Evolutionary conservation across 1,140 invertebrate genomes (phyloP).

Genomic region (Rhagoletis pomonella): DNA sequence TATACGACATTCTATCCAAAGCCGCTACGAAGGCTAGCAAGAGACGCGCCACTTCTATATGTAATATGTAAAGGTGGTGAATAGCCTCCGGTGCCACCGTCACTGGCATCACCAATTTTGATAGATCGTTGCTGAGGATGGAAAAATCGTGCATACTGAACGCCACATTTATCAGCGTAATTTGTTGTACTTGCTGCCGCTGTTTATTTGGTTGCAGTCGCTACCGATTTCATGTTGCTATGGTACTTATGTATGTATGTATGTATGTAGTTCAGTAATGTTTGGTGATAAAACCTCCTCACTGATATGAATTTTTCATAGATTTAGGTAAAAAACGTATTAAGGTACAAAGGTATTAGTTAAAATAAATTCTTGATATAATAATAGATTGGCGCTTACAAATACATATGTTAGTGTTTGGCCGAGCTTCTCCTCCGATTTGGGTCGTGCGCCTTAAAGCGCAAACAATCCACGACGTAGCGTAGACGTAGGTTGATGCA

Average conservation of each 20-base stretch:
- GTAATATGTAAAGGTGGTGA: background rate
- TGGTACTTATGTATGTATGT: background rate
- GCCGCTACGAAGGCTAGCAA: background rate
- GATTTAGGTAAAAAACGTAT: background rate
- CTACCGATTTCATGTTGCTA: background rate
- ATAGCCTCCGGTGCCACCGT: constrained; percentile 32
- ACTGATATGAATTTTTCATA: background rate
- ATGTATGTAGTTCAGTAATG: background rate
- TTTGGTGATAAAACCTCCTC: background rate
- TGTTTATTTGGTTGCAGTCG: constrained; percentile 2
- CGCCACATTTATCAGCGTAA: constrained; percentile 45
- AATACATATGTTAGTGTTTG: too few relatives aligned
- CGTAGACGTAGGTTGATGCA: too few relatives aligned
- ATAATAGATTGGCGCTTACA: too few relatives aligned
- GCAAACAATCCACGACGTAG: too few relatives aligned
- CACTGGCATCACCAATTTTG: constrained; percentile 33
- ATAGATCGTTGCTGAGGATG: constrained; percentile 51
- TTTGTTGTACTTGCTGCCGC: constrained; percentile 6
- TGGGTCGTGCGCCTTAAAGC: too few relatives aligned
- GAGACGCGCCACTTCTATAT: background rate
- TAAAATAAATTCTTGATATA: too few relatives aligned
- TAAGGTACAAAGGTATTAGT: too few relatives aligned
- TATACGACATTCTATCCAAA: constrained; percentile 28
- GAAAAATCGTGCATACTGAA: constrained; percentile 56
- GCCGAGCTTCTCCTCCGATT: too few relatives aligned